Base-by-base conservation (phyloP, 2,113 vertebrate species). In the Jaculus jaculus region DNA sequence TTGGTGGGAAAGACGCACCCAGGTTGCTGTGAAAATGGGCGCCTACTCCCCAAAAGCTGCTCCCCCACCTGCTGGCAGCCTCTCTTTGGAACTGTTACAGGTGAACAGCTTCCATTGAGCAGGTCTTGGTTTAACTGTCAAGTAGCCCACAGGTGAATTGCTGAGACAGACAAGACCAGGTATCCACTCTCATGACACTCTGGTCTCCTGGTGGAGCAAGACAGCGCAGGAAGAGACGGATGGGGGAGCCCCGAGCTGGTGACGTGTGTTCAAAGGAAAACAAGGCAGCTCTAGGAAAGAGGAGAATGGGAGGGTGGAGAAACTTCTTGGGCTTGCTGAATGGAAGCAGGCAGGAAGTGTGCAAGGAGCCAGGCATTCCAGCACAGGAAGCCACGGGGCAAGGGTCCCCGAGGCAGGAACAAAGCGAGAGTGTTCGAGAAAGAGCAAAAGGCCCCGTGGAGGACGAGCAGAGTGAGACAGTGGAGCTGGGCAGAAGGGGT, bases 21-120 rank as follows among this genome's bases (percentile, higher is more conserved):
- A 94, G 72, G 79, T 26, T 81, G 60, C 23, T 2, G 51, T 16
- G 34, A 86, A 42, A 34, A 26, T 39, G 37, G 66, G 42, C 26
- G 66, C 54, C 58, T 65, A 85, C 71, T 82, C 80, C 58, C 61
- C 72, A 91, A 80, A 15, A 37, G 87, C 28, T 66, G 24, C 54
- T 69, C 11, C 42, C 28, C 12, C 6, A 7, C 0, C 18, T 11
- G 34, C 66, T 71, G 32, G 60, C 2, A 80, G 66, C 26, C 54
- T 84, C 54, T 75, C 68, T 30, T 86, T 37, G 47, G 30, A 63
- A 34, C 1, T 34, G 47, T 74, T 32, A 21, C 78, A 79, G 20
- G 81, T 79, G 23, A 86, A n/a, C 30, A 71, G n/a, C 12, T 24
- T 72, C 84, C 75, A 73, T 20, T 47, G 68, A n/a, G 9, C 1